These are phyloP conservation scores for Oplegnathus fasciatus DNA, from an alignment of 2,113 vertebrate genomes.

Conservation along the genomic window DNA sequence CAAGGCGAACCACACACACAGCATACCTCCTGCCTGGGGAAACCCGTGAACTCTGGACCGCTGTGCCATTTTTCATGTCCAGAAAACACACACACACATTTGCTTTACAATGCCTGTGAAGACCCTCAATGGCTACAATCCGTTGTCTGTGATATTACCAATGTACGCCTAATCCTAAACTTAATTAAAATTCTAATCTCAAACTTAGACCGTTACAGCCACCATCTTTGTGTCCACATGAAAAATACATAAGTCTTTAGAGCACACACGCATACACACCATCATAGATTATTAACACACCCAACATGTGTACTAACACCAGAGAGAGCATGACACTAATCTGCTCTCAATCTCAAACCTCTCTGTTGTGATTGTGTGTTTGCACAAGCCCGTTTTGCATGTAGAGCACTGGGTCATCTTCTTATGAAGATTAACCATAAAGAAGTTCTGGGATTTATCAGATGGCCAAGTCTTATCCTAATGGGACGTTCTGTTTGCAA, in stretches of 20 bases:
- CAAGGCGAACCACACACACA: background rate
- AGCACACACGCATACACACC: background rate
- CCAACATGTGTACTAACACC: conserved; percentile 1
- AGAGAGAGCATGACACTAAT: conserved; percentile 34
- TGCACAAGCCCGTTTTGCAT: conserved; percentile 6
- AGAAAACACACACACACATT: conserved; percentile 20
- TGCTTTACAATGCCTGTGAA: background rate
- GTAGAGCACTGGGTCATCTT: conserved; percentile 38
- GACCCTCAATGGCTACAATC: background rate
- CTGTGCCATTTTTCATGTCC: conserved; percentile 23
- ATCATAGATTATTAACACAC: background rate
- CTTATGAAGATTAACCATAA: conserved; percentile 44
- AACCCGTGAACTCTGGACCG: conserved; percentile 32
- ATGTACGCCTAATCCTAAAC: background rate
- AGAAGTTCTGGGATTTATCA: conserved; percentile 9
- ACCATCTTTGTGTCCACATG: background rate
- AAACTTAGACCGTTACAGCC: background rate
- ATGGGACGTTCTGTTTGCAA: conserved; percentile 30
- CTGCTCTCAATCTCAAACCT: conserved; percentile 49
- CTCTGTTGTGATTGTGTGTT: conserved; percentile 39
- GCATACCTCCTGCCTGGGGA: conserved; percentile 37
- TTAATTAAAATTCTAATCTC: background rate
- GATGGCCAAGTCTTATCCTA: conserved; percentile 5
- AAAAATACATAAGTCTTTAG: background rate
- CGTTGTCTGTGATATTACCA: background rate